Conservation (phyloP, 2,113 vertebrate species). For the Gymnogyps californianus region DNA sequence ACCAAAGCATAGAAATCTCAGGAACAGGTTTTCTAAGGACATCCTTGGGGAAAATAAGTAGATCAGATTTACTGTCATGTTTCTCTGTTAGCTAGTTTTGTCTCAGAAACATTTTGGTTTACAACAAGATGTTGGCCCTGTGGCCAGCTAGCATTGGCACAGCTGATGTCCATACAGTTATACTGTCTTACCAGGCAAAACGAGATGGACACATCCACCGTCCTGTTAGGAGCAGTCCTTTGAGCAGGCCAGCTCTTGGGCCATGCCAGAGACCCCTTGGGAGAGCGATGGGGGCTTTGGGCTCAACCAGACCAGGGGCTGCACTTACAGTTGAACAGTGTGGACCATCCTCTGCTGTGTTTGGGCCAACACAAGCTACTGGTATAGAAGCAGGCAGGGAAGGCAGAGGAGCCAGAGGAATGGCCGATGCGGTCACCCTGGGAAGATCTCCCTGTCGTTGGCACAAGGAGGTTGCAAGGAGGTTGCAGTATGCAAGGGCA, state of each 20-base stretch:
- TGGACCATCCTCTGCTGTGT: not conserved
- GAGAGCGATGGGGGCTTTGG: not conserved
- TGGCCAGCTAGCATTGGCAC: not conserved
- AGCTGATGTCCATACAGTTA: not conserved
- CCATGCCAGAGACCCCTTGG: not conserved
- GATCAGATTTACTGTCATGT: not conserved
- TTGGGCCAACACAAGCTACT: not conserved
- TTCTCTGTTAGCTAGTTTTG: not conserved
- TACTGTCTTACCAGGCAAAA: not conserved
- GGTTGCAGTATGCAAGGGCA: not conserved
- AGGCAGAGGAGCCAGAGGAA: not conserved
- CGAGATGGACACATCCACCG: not conserved
- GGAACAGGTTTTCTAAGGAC: not conserved
- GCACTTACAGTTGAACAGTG: not conserved
- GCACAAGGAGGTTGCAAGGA: not conserved
- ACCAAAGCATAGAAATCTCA: not conserved
- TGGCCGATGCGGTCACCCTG: fast-evolving
- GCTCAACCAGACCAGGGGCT: not conserved
- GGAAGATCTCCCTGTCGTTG: not conserved
- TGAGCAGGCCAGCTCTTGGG: not conserved
- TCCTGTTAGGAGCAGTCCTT: not conserved
- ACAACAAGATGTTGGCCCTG: not conserved
- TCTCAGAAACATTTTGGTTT: not conserved
- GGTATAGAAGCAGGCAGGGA: not conserved
- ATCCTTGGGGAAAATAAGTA: not conserved